These are phyloP conservation scores for Drosophila pruinosa DNA, from an alignment of 1,140 invertebrate genomes.

Conservation along the genomic window DNA sequence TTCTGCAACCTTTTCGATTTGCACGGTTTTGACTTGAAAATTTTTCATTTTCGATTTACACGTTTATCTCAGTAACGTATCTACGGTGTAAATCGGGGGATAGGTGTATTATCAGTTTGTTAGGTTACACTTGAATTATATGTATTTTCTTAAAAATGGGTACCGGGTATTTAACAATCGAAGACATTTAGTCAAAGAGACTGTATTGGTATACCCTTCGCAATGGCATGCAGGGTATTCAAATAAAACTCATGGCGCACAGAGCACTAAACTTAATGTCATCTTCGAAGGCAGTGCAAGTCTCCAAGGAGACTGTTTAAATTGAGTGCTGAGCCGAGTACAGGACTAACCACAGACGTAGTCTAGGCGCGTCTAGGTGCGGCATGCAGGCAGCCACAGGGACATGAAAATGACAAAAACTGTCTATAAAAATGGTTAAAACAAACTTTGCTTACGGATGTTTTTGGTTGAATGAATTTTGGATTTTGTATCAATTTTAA, in stretches of 20 bases:
- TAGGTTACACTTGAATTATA: no score
- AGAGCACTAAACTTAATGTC: not conserved
- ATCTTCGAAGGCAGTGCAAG: conserved; percentile 21
- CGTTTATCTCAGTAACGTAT: no score
- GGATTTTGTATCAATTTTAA: conserved; percentile 56
- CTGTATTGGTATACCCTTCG: not conserved
- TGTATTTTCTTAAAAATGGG: no score
- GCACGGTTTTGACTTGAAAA: no score
- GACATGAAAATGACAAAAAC: conserved; percentile 5
- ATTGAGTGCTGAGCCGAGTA: conserved; percentile 33
- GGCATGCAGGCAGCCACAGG: not conserved
- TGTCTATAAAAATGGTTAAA: conserved; percentile 55
- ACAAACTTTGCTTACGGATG: conserved; percentile 53
- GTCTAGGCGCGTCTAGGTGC: conserved; percentile 35
- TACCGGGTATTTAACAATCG: no score
- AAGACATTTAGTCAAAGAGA: not conserved
- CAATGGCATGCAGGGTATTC: not conserved
- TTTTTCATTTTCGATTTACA: no score
- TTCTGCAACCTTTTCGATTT: no score
- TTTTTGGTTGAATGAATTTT: conserved; percentile 50
- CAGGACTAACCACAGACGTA: conserved; percentile 33
- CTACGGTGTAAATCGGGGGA: no score
- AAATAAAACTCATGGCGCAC: conserved; percentile 5
- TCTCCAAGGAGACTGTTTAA: conserved; percentile 72
- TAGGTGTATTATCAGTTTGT: no score